Conservation (phyloP, 2,797 vertebrate species). For the Xenopus petersii region DNA sequence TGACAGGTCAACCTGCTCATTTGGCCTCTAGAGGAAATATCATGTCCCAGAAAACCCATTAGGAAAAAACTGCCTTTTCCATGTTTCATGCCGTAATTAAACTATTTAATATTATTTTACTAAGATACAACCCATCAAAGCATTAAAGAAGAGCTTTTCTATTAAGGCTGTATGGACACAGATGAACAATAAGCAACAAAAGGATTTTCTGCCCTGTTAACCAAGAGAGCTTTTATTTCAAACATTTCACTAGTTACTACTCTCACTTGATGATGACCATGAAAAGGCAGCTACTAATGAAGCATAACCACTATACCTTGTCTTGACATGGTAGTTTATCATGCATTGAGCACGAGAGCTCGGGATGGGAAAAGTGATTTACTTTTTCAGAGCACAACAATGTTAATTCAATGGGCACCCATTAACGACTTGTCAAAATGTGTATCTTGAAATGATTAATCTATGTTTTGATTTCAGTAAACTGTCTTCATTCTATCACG, state of each 20-base stretch:
- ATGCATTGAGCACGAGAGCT: constrained; percentile 28
- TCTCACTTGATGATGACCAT: constrained; percentile 10
- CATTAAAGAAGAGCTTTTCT: too few relatives aligned
- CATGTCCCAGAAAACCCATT: too few relatives aligned
- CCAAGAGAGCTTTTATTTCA: constrained; percentile 1
- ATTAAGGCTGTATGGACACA: too few relatives aligned
- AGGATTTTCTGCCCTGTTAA: background rate
- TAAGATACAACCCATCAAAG: too few relatives aligned
- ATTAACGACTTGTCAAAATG: constrained; percentile 34
- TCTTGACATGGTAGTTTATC: constrained; percentile 36
- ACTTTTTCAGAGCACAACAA: constrained; percentile 29
- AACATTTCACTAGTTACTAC: background rate
- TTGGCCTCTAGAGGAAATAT: too few relatives aligned
- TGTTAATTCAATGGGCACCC: constrained; percentile 31
- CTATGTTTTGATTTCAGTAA: constrained; percentile 35
- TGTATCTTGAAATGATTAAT: constrained; percentile 33
- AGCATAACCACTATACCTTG: constrained; percentile 32
- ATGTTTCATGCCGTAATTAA: too few relatives aligned
- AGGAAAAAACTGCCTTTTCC: too few relatives aligned
- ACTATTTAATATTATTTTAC: too few relatives aligned
- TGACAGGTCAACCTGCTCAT: too few relatives aligned
- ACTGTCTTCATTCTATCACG: constrained; percentile 20
- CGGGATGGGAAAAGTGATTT: constrained; percentile 23
- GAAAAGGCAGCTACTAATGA: constrained; percentile 20
- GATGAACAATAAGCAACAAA: too few relatives aligned